Percentiles rank a stretch among this genome's conserved stretches.
Conservation (phyloP, 2,888 invertebrate species). For the Dascillus cervinus region DNA sequence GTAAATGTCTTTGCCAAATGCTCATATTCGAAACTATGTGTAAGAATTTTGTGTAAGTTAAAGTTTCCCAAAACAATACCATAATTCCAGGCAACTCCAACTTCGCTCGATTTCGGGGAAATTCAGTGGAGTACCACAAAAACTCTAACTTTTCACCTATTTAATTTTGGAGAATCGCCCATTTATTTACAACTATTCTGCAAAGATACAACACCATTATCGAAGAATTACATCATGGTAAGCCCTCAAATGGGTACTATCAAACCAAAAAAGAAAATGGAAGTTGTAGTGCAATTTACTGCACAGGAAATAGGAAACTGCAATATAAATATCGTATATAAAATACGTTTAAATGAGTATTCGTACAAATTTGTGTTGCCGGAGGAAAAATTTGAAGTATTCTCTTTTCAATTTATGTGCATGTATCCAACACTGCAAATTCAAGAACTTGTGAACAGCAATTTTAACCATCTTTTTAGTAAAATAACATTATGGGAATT, state of each 20-base stretch:
- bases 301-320: slow-evolving; percentile 31
- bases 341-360: slow-evolving; percentile 24
- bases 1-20: slow-evolving; percentile 14
- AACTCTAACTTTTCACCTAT: slow-evolving; percentile 32
- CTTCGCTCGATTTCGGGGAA: slow-evolving; percentile 32
- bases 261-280: slow-evolving; percentile 26
- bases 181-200: slow-evolving; percentile 34
- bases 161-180: slow-evolving; percentile 39
- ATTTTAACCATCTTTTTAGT: slow-evolving; percentile 31
- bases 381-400: slow-evolving; percentile 23
- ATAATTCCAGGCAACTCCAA: slow-evolving; percentile 36
- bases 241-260: slow-evolving; percentile 22
- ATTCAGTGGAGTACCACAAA: slow-evolving; percentile 26
- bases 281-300: slow-evolving; percentile 29
- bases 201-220: slow-evolving; percentile 6
- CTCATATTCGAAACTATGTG: slow-evolving; percentile 19
- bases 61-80: slow-evolving; percentile 2
- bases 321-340: slow-evolving; percentile 32
- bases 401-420: slow-evolving; percentile 30
- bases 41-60: slow-evolving; percentile 5
- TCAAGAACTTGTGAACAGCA: slow-evolving; percentile 33
- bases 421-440: slow-evolving; percentile 38
- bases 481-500: slow-evolving; percentile 39
- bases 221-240: slow-evolving; percentile 8
- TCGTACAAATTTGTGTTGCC: slow-evolving; percentile 16